phyloP scores from a whole-genome alignment of 2,797 vertebrate genomes.

The Calcarius lapponicus region DNA sequence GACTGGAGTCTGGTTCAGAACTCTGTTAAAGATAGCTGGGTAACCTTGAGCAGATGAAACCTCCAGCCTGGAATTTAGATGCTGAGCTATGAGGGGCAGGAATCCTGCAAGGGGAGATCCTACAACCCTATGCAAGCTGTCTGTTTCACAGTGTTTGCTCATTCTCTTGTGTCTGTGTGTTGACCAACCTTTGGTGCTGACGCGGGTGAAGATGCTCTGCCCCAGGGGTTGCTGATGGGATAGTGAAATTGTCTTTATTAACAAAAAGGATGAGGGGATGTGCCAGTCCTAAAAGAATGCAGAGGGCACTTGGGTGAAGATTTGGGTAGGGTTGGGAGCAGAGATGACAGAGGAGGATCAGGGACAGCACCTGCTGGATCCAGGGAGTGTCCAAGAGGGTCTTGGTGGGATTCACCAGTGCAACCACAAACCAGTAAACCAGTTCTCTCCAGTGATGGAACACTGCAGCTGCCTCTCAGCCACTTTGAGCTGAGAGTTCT shows the following conservation, averaged over 20 bases:
- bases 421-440: neutral
- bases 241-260: neutral
- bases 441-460: neutral
- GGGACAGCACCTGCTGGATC: neutral
- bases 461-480: neutral
- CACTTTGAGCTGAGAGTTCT: neutral
- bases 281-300: neutral
- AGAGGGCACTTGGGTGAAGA: neutral
- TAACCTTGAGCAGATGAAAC: neutral
- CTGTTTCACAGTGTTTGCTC: neutral
- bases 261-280: neutral
- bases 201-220: neutral
- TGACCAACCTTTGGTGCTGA: neutral
- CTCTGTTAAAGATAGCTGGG: neutral
- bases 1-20: neutral
- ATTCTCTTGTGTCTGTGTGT: accelerated
- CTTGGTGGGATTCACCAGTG: neutral
- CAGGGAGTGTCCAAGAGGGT: neutral
- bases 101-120: neutral
- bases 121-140: too few relatives aligned
- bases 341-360: neutral
- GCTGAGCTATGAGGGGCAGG: neutral
- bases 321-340: neutral
- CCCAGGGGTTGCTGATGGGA: neutral
- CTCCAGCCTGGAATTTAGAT: neutral